These are phyloP conservation scores for Frankliniella intonsa DNA, from an alignment of 2,888 invertebrate species.

Conservation along the genomic window DNA sequence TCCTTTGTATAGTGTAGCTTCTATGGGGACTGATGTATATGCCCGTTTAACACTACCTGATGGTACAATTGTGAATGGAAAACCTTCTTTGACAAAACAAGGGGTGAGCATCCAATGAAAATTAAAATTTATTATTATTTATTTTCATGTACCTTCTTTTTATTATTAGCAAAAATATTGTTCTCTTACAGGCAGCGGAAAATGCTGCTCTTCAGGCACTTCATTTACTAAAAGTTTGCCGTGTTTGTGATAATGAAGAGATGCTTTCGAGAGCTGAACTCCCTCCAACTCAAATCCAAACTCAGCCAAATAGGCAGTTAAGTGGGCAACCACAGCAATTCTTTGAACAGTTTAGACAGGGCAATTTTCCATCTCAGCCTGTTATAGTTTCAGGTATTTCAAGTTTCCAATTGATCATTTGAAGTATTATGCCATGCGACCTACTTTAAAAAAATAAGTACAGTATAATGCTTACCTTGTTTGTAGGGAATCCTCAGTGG, in stretches of 20 bases:
- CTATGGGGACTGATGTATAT: neutral
- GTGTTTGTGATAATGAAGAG: neutral
- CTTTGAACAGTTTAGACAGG: slow-evolving; percentile 9
- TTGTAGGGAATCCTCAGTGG: neutral
- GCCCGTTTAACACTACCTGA: neutral
- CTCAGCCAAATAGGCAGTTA: neutral
- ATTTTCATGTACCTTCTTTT: neutral
- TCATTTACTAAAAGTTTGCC: neutral
- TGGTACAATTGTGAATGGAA: neutral
- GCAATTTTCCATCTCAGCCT: neutral
- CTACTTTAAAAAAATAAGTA: neutral
- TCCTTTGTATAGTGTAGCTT: neutral
- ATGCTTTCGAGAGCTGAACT: neutral
- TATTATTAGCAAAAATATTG: neutral
- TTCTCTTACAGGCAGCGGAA: neutral
- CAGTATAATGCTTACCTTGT: neutral
- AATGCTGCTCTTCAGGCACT: neutral
- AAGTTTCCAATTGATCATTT: neutral
- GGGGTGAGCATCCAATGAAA: neutral
- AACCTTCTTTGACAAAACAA: neutral
- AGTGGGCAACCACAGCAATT: slow-evolving; percentile 12
- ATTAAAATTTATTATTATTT: neutral
- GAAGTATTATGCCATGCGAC: neutral
- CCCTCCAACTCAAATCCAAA: neutral
- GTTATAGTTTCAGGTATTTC: neutral